Evolutionary conservation across 2,888 invertebrate species (phyloP), one percentile per base, ranked within the genome.

Genomic region (Kryphioiulus occultus): DNA sequence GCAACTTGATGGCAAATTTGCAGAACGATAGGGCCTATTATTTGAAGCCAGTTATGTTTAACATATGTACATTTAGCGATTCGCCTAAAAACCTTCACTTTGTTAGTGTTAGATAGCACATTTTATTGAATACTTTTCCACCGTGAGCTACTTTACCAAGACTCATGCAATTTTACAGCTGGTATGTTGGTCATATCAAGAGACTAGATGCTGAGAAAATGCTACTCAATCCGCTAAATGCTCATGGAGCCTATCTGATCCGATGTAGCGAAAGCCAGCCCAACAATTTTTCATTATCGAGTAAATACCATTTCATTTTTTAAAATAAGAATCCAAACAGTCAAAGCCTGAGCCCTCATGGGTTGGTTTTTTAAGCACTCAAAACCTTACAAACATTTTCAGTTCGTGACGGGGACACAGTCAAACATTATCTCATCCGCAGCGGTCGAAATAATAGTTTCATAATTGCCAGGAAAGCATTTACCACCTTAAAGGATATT

Each of bases 361-460:
- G n/a, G 2, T 5, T 26, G 10, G 1, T 68, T 19, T 12, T 17
- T 44, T 12, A 44, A 44, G 5, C 9, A 44, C 1, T 44, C 0
- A 9, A 44, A 35, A 35, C 35, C 35, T 35, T 35, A 35, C 7
- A 26, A 68, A 68, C 89, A 89, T 89, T 91, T 94, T 88, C 93
- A 98, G 99, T 99, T 90, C 95, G 99, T 90, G 99, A 99, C 93
- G 98, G 98, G 89, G 99, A 99, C 93, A 98, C 99, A 86, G 99
- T 99, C 89, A 99, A 99, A 92, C 99, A 99, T 93, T 99, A 99
- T 93, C 95, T 99, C 92, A 99, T 99, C 92, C 94, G 99, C 3
- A 30, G 5, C 1, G 30, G 78, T 10, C 78, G 78, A 44, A 44
- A 44, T 44, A 12, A 44, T 10, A 44, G 15, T 15, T 78, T 78